Conservation (phyloP, 1,140 invertebrate species). For the Chlorops oryzae region DNA sequence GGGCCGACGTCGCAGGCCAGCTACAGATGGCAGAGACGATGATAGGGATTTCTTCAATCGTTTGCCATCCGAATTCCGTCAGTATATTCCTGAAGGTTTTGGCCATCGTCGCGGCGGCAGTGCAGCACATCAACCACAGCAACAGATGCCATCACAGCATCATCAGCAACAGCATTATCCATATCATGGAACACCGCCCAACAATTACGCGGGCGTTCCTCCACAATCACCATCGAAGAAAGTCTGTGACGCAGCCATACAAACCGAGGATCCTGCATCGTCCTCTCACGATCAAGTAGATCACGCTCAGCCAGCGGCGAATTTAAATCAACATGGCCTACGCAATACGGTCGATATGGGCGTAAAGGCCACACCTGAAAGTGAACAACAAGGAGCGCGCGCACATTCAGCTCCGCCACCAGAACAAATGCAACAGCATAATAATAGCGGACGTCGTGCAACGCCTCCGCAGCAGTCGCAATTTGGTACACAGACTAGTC, state of each 20-base stretch:
- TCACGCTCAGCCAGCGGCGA: constrained; percentile 24
- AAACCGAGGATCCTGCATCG: constrained; percentile 42
- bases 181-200: constrained; percentile 4
- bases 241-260: constrained; percentile 48
- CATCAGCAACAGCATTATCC: background rate
- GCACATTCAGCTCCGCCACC: constrained; percentile 42
- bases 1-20: constrained; percentile 27
- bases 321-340: constrained; percentile 62
- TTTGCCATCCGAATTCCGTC: constrained; percentile 55
- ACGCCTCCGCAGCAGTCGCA: constrained; percentile 22
- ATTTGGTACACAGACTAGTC: constrained; percentile 39
- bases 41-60: constrained; percentile 54
- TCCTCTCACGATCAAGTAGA: constrained; percentile 30
- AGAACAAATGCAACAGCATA: constrained; percentile 40
- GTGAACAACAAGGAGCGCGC: constrained; percentile 57
- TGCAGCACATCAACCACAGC: constrained; percentile 5
- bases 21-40: constrained; percentile 27
- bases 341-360: constrained; percentile 73
- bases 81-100: constrained; percentile 54
- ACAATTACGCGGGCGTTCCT: constrained; percentile 16
- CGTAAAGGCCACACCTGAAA: constrained; percentile 55
- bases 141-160: constrained; percentile 35
- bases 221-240: constrained; percentile 35
- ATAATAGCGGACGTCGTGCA: constrained; percentile 16
- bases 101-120: constrained; percentile 47